Conservation (phyloP, 1,140 invertebrate species). For the Drosophila trapezifrons region DNA sequence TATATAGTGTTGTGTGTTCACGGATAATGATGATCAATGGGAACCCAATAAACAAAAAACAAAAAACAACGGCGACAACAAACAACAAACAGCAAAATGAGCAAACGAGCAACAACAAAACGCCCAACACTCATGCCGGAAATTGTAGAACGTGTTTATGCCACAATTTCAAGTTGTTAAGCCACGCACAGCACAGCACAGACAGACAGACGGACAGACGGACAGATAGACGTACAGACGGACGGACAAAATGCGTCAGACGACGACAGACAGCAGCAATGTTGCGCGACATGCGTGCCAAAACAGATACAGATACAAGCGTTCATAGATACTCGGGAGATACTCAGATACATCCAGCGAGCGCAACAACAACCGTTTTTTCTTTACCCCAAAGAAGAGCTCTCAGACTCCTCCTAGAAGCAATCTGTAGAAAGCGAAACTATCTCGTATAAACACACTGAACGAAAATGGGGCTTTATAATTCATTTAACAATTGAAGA, state of each 20-base stretch:
- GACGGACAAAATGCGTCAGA: conserved; percentile 51
- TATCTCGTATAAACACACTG: conserved; percentile 6
- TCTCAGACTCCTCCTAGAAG: conserved; percentile 28
- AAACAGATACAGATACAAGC: conserved; percentile 47
- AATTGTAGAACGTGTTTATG: conserved; percentile 81
- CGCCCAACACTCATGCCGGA: conserved; percentile 78
- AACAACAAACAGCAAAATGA: conserved; percentile 35
- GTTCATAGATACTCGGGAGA: conserved; percentile 8
- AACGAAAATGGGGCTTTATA: background rate
- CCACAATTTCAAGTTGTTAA: conserved; percentile 82
- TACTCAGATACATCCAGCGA: conserved; percentile 1
- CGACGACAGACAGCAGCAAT: conserved; percentile 32
- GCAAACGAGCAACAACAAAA: conserved; percentile 48
- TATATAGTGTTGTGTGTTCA: conserved; percentile 39
- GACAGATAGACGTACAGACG: conserved; percentile 48
- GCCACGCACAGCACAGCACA: conserved; percentile 65
- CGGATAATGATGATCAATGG: conserved; percentile 78
- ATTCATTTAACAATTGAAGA: background rate
- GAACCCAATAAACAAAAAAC: conserved; percentile 60
- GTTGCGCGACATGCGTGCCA: conserved; percentile 76
- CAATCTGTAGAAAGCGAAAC: conserved; percentile 46
- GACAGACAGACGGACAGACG: conserved; percentile 35
- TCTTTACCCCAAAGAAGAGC: conserved; percentile 7
- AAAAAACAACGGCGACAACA: conserved; percentile 47
- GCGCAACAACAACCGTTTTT: conserved; percentile 30